phyloP scores from a whole-genome alignment of 2,113 vertebrate species.

The Helogale parvula region DNA sequence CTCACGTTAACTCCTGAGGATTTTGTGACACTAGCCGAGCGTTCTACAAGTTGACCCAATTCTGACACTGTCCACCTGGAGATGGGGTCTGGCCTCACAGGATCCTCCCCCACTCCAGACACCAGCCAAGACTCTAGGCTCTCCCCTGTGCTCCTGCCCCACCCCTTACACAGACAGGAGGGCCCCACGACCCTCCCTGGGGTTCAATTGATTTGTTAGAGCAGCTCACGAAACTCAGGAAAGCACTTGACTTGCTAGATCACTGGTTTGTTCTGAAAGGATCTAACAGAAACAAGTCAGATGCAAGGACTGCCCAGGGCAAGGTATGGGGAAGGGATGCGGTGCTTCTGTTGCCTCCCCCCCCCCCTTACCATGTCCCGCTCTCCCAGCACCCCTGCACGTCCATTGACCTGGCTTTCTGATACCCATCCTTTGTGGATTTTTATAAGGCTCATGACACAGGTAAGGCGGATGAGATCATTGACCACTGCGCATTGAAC shows the following conservation, averaged over 20 bases:
- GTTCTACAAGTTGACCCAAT: not conserved
- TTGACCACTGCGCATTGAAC: no score
- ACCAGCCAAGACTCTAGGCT: not conserved
- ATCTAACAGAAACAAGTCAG: not conserved
- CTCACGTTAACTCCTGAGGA: not conserved
- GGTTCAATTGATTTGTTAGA: not conserved
- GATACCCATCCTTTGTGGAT: not conserved
- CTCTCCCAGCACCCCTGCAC: not conserved
- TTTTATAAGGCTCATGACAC: not conserved
- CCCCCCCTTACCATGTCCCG: fast-evolving
- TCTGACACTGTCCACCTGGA: no score
- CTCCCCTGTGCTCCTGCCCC: not conserved
- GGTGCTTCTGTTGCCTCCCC: no score
- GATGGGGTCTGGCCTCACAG: not conserved
- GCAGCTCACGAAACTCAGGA: not conserved
- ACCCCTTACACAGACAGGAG: not conserved
- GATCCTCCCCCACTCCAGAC: not conserved
- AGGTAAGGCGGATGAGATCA: not conserved
- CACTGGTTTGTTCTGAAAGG: not conserved
- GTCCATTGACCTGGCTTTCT: not conserved
- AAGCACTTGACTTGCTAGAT: not conserved
- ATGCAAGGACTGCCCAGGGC: no score
- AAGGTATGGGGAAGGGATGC: no score
- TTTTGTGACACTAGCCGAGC: not conserved
- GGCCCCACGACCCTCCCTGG: not conserved